phyloP scores from a whole-genome alignment of 2,888 invertebrate genomes.

The Agonopterix alstromeriana region DNA sequence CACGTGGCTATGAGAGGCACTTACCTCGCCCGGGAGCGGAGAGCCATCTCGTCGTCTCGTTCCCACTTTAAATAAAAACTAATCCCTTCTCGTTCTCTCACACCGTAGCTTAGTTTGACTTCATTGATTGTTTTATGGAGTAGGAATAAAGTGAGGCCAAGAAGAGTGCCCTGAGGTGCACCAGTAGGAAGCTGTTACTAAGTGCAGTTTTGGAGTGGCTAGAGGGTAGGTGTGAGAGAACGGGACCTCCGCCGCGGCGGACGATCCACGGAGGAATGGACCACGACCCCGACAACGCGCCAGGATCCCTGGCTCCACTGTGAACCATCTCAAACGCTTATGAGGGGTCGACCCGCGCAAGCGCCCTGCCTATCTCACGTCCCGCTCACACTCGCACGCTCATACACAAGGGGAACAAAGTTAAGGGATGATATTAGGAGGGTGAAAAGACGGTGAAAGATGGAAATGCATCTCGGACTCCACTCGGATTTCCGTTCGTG shows the following conservation, averaged over 20 bases:
- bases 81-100: constrained; percentile 67
- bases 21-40: constrained; percentile 64
- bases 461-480: constrained; percentile 74
- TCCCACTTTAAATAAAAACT: constrained; percentile 60
- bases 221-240: constrained; percentile 60
- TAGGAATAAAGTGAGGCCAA: constrained; percentile 12
- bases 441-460: constrained; percentile 73
- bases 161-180: constrained; percentile 28
- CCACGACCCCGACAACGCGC: constrained; percentile 55
- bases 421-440: constrained; percentile 70
- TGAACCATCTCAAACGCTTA: constrained; percentile 59
- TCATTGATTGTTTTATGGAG: neutral
- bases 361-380: constrained; percentile 42
- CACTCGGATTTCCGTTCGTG: constrained; percentile 74
- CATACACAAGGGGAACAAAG: constrained; percentile 33
- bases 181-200: constrained; percentile 14
- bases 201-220: constrained; percentile 32
- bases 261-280: constrained; percentile 71
- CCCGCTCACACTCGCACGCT: constrained; percentile 38
- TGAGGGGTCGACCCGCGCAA: constrained; percentile 68
- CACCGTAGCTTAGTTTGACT: constrained; percentile 39
- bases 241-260: constrained; percentile 70
- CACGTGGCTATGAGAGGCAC: constrained; percentile 69
- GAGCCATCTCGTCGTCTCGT: constrained; percentile 67
- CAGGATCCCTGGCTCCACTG: constrained; percentile 61